Evolutionary conservation across 2,888 invertebrate genomes (phyloP).

Genomic region (Drosophila gaucha): DNA sequence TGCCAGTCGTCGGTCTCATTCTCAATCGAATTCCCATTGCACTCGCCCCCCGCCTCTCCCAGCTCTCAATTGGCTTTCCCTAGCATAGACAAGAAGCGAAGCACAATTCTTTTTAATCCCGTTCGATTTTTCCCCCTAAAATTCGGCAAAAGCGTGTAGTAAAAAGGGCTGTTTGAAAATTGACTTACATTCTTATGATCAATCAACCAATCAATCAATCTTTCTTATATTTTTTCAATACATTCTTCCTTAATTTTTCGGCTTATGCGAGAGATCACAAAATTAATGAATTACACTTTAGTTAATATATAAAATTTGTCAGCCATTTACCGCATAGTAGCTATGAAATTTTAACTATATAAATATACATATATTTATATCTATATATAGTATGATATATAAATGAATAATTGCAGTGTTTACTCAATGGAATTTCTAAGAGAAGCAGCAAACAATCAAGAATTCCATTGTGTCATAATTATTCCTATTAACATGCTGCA

Average conservation of each 20-base stretch:
- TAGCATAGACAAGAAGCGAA: background rate
- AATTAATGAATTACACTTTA: no score
- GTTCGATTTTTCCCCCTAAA: constrained; percentile 1
- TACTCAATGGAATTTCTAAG: background rate
- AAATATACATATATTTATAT: background rate
- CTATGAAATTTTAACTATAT: background rate
- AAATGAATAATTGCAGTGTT: no score
- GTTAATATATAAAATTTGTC: background rate
- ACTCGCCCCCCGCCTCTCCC: background rate
- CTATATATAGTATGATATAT: background rate
- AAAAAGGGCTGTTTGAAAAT: background rate
- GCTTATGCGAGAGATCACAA: no score
- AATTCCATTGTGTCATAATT: background rate
- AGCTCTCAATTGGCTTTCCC: constrained; percentile 5
- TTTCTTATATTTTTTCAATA: background rate
- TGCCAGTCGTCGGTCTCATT: background rate
- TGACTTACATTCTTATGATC: background rate
- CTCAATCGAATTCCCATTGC: constrained; percentile 5
- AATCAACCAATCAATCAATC: constrained; percentile 5
- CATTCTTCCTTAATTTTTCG: no score
- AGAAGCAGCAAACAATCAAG: background rate
- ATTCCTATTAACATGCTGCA: constrained; percentile 7
- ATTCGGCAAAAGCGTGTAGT: no score
- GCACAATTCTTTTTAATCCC: constrained; percentile 9
- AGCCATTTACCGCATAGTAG: background rate